Base-by-base conservation (phyloP, 2,888 invertebrate species). In the Ypsolopha sequella region DNA sequence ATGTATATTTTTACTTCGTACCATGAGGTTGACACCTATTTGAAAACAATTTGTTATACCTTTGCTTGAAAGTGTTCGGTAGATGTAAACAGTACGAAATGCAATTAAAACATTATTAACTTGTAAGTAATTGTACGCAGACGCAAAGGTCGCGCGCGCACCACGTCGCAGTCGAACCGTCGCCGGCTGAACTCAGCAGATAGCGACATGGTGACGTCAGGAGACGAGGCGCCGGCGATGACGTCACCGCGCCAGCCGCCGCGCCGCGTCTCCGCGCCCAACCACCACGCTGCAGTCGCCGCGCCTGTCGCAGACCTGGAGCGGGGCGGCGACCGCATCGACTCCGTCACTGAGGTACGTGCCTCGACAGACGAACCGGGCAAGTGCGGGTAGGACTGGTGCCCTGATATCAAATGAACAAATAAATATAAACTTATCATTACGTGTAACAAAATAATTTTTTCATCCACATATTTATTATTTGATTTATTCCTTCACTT, bases 151-250 rank as follows among this genome's bases (percentile, higher is more conserved):
- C 85, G 92, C 7, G 90, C 91, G 0, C 81, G 92, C 36, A 91
- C 91, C 0, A 88, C 89, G 1, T 91, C 90, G 35, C 88, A 89
- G 36, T 87, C 87, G 24, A 78, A 86, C 54, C 88, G 93, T 50
- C 91, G 92, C 35, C 89, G 94, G 9, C 75, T 93, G 33, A 93
- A 93, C 71, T 94, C 93, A 0, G 93, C 92, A 0, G 94, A 94
- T 66, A 93, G 93, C 1, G 93, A 93, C 61, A 74, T 92, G 62
- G 82, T 91, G 10, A 92, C 93, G 6, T 93, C 94, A 0, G 91
- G 91, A 1, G 95, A 96, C 63, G 94, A 94, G 58, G 88, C 88
- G 49, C 70, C 74, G n/a, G 77, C 88, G 0, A 65, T 84, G 54
- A 73, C 89, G 11, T 91, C 91, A 0, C 90, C 91, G 7, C 77